Percentiles rank a stretch among this genome's conserved stretches.
These are phyloP conservation scores for Eulemur macaco DNA, from an alignment of 2,113 vertebrate species.

Conservation along the genomic window DNA sequence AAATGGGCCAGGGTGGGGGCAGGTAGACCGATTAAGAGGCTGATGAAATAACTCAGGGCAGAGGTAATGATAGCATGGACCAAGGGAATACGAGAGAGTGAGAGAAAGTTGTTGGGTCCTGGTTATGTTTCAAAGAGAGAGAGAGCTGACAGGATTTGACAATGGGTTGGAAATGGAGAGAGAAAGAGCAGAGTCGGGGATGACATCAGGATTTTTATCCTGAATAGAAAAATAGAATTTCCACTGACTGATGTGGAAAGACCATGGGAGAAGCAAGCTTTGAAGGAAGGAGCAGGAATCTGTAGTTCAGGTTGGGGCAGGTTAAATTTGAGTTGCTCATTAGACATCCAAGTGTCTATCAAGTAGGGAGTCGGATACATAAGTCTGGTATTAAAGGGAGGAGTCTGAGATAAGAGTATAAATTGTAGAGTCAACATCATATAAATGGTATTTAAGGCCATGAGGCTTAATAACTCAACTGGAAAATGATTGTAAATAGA, in stretches of 20 bases:
- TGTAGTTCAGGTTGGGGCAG: background rate
- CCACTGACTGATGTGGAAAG: background rate
- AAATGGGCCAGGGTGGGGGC: background rate
- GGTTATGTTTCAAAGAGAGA: conserved; percentile 23
- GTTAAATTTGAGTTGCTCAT: background rate
- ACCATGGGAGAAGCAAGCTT: background rate
- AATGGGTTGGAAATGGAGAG: background rate
- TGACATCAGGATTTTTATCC: background rate
- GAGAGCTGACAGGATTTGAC: background rate
- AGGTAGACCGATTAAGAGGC: background rate
- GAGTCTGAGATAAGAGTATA: background rate
- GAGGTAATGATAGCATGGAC: background rate
- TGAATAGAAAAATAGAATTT: background rate
- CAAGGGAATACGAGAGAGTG: background rate
- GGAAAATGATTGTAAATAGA: conserved; percentile 1
- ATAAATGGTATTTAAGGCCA: background rate
- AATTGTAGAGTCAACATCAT: background rate
- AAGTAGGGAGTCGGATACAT: background rate
- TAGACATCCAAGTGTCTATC: background rate
- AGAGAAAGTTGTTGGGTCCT: background rate
- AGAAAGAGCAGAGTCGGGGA: background rate
- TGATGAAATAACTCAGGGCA: background rate
- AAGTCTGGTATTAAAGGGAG: background rate
- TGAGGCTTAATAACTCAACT: background rate
- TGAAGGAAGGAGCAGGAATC: background rate